These are phyloP conservation scores for Cantharis rufa DNA, from an alignment of 2,888 invertebrate genomes.

Conservation along the genomic window DNA sequence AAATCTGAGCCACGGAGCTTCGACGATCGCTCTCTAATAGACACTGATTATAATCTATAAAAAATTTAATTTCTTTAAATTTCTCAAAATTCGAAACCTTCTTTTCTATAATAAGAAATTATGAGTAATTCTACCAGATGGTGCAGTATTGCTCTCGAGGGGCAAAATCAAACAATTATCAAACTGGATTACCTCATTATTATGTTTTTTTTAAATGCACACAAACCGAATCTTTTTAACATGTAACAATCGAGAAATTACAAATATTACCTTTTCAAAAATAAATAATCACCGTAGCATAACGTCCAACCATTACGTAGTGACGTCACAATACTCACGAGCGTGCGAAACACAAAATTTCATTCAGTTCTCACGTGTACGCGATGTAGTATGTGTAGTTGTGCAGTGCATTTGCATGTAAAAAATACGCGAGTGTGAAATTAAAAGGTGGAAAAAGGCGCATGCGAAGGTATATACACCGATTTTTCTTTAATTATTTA, in stretches of 20 bases:
- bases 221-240: neutral
- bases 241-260: neutral
- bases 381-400: slow-evolving; percentile 19
- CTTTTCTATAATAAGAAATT: neutral
- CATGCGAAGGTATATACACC: slow-evolving; percentile 31
- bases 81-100: neutral
- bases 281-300: slow-evolving; percentile 2
- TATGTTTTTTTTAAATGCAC: neutral
- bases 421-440: slow-evolving; percentile 13
- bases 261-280: neutral
- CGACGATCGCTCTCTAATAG: too few relatives aligned
- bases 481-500: neutral
- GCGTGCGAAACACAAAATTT: slow-evolving; percentile 1
- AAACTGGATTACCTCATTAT: neutral
- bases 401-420: slow-evolving; percentile 7
- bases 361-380: slow-evolving; percentile 17
- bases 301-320: slow-evolving; percentile 1
- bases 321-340: slow-evolving; percentile 8
- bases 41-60: neutral
- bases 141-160: neutral
- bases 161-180: neutral
- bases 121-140: neutral
- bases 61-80: neutral
- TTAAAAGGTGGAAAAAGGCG: neutral
- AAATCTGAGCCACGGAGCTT: too few relatives aligned